These are phyloP conservation scores for Cisticola juncidis DNA, from an alignment of 2,113 vertebrate genomes.

Conservation along the genomic window DNA sequence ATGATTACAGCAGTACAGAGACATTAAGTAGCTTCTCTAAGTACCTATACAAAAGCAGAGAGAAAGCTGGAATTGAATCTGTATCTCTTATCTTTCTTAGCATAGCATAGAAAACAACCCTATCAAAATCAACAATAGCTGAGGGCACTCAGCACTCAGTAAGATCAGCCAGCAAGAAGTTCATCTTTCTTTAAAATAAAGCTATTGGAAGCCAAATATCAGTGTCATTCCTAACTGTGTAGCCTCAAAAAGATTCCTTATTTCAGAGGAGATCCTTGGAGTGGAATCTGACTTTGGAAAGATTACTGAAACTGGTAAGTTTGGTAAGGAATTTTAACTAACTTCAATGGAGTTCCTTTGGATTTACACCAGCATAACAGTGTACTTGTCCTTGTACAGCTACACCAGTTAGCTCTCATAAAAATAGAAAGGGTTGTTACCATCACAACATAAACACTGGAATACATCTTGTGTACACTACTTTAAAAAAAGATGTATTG, in stretches of 20 bases:
- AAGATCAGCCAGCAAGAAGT: background rate
- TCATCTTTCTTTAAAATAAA: conserved; percentile 3
- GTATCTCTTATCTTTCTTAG: background rate
- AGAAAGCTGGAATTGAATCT: background rate
- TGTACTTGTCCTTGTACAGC: background rate
- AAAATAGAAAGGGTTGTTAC: conserved; percentile 52
- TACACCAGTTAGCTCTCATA: background rate
- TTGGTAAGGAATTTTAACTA: conserved; percentile 19
- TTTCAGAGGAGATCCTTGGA: background rate
- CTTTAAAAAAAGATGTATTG: conserved; percentile 8
- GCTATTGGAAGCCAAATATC: background rate
- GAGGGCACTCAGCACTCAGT: background rate
- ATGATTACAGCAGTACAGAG: background rate
- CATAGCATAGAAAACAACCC: background rate
- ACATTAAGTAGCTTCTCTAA: background rate
- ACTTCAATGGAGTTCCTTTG: background rate
- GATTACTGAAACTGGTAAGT: background rate
- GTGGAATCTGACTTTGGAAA: background rate
- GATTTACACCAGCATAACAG: background rate
- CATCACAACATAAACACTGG: conserved; percentile 44
- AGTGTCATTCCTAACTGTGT: background rate
- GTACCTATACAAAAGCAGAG: background rate
- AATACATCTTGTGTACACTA: conserved; percentile 3
- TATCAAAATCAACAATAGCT: background rate
- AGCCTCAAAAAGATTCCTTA: background rate